A percentile compares a stretch with the other conserved stretches of the same genome.
These are phyloP conservation scores for Agelas oroides DNA, from an alignment of 37 sponge, comb jelly and placozoan genomes.

Conservation along the genomic window DNA sequence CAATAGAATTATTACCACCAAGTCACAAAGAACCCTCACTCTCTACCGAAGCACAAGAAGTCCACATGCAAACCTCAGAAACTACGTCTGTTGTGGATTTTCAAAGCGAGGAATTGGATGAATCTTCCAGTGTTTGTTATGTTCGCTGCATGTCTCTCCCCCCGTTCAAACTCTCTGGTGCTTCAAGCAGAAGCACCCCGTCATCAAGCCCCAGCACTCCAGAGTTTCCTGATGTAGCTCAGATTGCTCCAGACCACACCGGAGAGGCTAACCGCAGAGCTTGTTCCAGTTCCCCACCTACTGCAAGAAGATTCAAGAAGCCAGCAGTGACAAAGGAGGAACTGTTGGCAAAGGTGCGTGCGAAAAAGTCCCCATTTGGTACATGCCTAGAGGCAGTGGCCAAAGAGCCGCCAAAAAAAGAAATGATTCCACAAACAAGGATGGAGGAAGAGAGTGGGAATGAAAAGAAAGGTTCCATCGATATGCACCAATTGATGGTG, in stretches of 20 bases:
- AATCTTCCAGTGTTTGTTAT: neutral
- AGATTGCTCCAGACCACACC: neutral
- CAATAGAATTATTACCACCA: neutral
- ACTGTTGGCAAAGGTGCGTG: constrained; percentile 41
- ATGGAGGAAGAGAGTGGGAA: too few species aligned
- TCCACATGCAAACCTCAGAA: neutral
- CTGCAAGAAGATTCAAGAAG: neutral
- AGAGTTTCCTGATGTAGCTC: too few species aligned
- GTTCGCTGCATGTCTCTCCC: neutral
- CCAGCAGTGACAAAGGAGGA: constrained; percentile 37
- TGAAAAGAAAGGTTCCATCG: neutral
- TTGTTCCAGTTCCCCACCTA: neutral
- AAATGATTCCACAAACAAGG: too few species aligned
- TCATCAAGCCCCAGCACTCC: too few species aligned
- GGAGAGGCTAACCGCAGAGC: neutral
- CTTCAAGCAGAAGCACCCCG: neutral
- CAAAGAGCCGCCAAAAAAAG: too few species aligned
- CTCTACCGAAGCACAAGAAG: neutral
- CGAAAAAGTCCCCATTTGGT: constrained; percentile 10
- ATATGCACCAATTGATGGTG: constrained; percentile 29
- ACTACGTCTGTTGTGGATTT: too few species aligned
- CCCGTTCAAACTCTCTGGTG: neutral
- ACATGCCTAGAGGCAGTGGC: too few species aligned
- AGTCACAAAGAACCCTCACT: neutral
- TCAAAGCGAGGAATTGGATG: too few species aligned